A percentile compares a stretch with the other conserved stretches of the same genome.
phyloP scores from a whole-genome alignment of 1,140 invertebrate species.

The Ectropis grisescens region DNA sequence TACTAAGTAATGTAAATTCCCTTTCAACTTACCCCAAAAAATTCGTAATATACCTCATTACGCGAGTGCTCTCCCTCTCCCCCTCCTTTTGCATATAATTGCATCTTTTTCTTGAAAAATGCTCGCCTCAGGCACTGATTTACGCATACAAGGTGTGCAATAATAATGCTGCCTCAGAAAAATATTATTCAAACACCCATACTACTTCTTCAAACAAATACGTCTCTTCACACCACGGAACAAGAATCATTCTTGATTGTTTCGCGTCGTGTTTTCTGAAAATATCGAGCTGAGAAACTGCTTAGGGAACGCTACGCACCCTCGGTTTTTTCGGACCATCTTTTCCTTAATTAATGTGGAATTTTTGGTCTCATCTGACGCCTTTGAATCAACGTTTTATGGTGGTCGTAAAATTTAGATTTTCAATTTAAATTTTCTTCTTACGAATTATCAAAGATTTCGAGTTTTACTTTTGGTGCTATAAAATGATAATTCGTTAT shows the following conservation, averaged over 20 bases:
- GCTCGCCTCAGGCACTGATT: constrained; percentile 50
- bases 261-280: constrained; percentile 42
- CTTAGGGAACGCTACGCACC: constrained; percentile 48
- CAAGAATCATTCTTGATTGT: constrained; percentile 23
- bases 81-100: constrained; percentile 53
- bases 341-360: constrained; percentile 70
- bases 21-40: too few species aligned
- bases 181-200: constrained; percentile 45
- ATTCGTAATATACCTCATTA: constrained; percentile 19
- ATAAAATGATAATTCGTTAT: too few species aligned
- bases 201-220: constrained; percentile 10
- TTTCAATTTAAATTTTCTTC: constrained; percentile 10
- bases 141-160: constrained; percentile 64
- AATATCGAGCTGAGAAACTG: constrained; percentile 57
- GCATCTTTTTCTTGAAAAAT: constrained; percentile 60
- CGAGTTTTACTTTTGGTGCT: too few species aligned
- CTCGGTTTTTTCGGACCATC: constrained; percentile 57
- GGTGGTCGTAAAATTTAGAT: constrained; percentile 24
- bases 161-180: constrained; percentile 53
- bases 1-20: too few species aligned
- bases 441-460: too few species aligned
- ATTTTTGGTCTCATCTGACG: constrained; percentile 45
- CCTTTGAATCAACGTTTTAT: constrained; percentile 24
- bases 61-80: constrained; percentile 13
- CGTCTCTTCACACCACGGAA: constrained; percentile 11